Base-by-base conservation (phyloP, 2,888 invertebrate genomes). In the Apamea crenata region DNA sequence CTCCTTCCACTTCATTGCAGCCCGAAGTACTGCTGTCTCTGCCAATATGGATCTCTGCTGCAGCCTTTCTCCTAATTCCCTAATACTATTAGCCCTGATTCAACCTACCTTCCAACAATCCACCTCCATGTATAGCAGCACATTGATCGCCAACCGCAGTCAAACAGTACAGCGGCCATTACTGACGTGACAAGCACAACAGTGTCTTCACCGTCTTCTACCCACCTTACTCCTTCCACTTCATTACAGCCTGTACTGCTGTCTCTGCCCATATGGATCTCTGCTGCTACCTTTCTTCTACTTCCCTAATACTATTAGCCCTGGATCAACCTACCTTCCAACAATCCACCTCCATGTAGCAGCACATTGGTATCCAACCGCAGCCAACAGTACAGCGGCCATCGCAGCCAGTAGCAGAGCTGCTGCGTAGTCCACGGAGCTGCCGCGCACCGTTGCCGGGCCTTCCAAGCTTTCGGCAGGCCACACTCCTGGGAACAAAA, bases 291-390 rank as follows among this genome's bases (percentile, higher is more conserved):
- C 4, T 36, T 63, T 63, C 12, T 63, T 32, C 65, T 6, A 12
- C 36, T 18, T 70, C 16, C 6, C 36, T n/a, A 36, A n/a, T 66
- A n/a, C 32, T 14, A 5, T 5, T 5, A 25, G 4, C 18, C 2
- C n/a, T 18, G 1, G 1, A 47, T n/a, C 25, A 56, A 70, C 74
- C 50, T 61, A 78, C 78, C 86, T 69, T n/a, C 81, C 76, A 40
- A 83, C 73, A 71, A 98, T 95, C 98, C 98, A 98, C 78, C 97
- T 96, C 98, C 98, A 98, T 0, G 98, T 98, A 7, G 98, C 97
- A 69, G 98, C 97, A 90, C 98, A 98, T 89, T 98, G 98, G 94
- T 98, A 98, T 87, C 98, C 98, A 50, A 98, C 97, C 36, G 98
- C 98, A 25, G 98, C 98, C 85, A 98, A 94, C 78, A 98, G 94